Conservation (phyloP, 2,113 vertebrate genomes). For the Brachyhypopomus gauderio region DNA sequence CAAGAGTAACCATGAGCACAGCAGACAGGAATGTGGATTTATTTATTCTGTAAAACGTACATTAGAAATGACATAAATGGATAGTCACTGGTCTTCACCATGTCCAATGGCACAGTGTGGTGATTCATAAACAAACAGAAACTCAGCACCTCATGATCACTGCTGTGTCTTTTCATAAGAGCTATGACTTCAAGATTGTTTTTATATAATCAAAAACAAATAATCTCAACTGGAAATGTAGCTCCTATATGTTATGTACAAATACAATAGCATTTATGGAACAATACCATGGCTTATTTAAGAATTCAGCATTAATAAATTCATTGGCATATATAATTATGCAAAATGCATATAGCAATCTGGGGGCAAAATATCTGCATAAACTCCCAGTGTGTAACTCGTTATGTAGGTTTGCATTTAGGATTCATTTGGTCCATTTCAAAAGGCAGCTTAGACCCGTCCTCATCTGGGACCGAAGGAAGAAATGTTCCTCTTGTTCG, state of each 20-base stretch:
- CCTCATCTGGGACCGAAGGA: neutral
- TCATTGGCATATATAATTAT: conserved; percentile 43
- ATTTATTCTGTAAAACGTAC: conserved; percentile 43
- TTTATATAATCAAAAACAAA: conserved; percentile 35
- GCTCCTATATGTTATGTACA: conserved; percentile 61
- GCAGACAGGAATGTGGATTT: conserved; percentile 33
- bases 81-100: conserved; percentile 18
- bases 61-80: conserved; percentile 21
- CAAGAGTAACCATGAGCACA: neutral
- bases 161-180: conserved; percentile 36
- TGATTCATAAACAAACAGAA: conserved; percentile 30
- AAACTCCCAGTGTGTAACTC: conserved; percentile 47
- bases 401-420: conserved; percentile 29
- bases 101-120: conserved; percentile 47
- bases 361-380: conserved; percentile 40
- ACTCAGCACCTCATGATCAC: neutral
- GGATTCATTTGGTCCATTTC: conserved; percentile 35
- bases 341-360: conserved; percentile 36
- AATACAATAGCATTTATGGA: conserved; percentile 70
- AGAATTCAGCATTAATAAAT: conserved; percentile 19
- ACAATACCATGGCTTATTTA: conserved; percentile 68
- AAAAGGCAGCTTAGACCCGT: conserved; percentile 42
- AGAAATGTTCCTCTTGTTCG: conserved; percentile 22
- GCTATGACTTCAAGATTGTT: conserved; percentile 47
- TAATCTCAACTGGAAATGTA: conserved; percentile 70